A percentile compares a stretch with the other conserved stretches of the same genome.
phyloP scores from a whole-genome alignment of 2,888 invertebrate species.

The Thymelicus lineola region DNA sequence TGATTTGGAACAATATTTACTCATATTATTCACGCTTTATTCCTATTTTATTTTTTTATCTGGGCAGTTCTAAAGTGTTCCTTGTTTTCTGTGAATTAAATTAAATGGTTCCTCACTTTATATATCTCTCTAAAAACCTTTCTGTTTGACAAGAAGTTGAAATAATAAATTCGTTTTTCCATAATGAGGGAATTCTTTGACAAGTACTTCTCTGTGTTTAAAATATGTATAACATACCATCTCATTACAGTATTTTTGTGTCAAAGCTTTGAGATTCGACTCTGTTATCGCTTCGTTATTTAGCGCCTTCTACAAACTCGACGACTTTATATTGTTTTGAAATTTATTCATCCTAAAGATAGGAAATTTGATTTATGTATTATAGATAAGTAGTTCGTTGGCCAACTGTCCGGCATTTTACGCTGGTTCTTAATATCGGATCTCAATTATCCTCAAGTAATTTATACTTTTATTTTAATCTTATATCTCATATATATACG shows the following conservation, averaged over 20 bases:
- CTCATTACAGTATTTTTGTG: constrained; percentile 18
- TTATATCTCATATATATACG: no score
- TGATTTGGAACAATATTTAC: no score
- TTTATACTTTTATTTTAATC: no score
- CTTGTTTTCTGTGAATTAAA: no score
- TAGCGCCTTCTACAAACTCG: neutral
- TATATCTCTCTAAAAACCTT: neutral
- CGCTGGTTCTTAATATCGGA: no score
- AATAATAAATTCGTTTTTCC: constrained; percentile 4
- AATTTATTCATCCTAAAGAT: neutral
- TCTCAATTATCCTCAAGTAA: no score
- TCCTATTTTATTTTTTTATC: no score
- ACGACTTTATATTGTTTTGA: neutral
- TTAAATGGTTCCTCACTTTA: no score
- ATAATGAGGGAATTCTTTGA: constrained; percentile 17
- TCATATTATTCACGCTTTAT: no score
- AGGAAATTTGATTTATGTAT: neutral
- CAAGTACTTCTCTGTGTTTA: constrained; percentile 11
- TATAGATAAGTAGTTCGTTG: no score
- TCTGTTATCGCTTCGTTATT: constrained; percentile 10
- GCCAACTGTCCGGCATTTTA: neutral
- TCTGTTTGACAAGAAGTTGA: neutral
- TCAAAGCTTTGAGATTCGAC: constrained; percentile 29
- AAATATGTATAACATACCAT: constrained; percentile 21
- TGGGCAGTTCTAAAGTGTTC: no score